These are phyloP conservation scores for Acanthisitta chloris DNA, from an alignment of 2,113 vertebrate species.

Conservation along the genomic window DNA sequence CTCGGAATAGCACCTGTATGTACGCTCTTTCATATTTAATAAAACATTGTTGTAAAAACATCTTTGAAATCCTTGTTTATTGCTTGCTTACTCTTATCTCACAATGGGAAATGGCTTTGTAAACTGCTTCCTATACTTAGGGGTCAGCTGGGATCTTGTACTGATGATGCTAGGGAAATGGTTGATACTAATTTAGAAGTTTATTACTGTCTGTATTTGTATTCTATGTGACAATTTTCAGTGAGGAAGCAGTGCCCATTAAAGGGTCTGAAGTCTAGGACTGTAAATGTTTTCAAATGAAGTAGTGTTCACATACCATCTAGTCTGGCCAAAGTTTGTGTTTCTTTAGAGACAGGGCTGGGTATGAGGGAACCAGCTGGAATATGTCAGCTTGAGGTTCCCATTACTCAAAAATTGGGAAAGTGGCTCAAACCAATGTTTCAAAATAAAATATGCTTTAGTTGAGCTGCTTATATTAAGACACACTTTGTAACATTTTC, in stretches of 20 bases:
- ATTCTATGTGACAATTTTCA: not conserved
- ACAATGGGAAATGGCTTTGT: not conserved
- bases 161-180: not conserved
- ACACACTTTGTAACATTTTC: not conserved
- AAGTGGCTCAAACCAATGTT: not conserved
- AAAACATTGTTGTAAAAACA: conserved; percentile 56
- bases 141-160: not conserved
- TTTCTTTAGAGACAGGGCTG: not conserved
- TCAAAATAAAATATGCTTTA: not conserved
- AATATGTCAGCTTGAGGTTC: not conserved
- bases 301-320: not conserved
- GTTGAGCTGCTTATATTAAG: not conserved
- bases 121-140: not conserved
- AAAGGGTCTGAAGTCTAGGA: not conserved
- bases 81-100: not conserved
- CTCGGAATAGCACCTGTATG: conserved; percentile 44
- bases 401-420: not conserved
- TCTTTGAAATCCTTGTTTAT: not conserved
- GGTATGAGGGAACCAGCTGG: not conserved
- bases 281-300: not conserved
- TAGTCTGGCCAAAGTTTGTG: not conserved
- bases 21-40: conserved; percentile 63
- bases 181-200: not conserved
- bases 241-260: not conserved
- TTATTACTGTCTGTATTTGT: not conserved